Evolutionary conservation across 2,113 vertebrate species (phyloP).

Genomic region (Mastomys coucha): DNA sequence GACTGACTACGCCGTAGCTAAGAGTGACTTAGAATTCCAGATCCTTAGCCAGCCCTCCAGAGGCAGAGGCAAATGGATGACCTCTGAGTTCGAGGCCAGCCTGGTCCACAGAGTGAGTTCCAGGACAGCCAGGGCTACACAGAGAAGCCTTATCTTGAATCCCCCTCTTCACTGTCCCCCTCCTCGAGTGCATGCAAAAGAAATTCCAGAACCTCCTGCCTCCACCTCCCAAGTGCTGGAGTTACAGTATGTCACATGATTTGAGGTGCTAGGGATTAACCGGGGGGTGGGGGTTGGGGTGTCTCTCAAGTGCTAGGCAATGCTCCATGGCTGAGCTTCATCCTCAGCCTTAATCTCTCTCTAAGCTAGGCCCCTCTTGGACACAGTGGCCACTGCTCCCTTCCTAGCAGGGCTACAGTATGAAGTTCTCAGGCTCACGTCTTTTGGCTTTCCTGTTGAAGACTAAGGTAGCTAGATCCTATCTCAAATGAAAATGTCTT

Average conservation of each 20-base stretch:
- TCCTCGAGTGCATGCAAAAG: too few species aligned
- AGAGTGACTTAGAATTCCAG: neutral
- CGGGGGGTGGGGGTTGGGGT: too few species aligned
- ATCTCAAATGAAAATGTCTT: conserved; percentile 23
- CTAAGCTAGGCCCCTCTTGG: neutral
- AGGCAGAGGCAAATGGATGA: neutral
- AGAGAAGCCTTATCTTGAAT: neutral
- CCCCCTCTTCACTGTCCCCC: neutral
- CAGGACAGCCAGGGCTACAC: neutral
- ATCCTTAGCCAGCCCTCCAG: neutral
- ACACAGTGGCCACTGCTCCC: neutral
- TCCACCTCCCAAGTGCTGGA: neutral
- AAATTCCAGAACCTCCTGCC: neutral
- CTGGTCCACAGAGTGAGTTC: neutral
- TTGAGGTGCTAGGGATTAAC: neutral
- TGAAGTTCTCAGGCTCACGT: neutral
- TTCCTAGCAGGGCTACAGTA: neutral
- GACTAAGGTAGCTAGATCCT: neutral
- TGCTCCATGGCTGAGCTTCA: neutral
- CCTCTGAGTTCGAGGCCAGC: neutral
- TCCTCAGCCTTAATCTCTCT: neutral
- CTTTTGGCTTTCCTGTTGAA: conserved; percentile 20
- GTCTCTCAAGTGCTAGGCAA: neutral
- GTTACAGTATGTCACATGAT: neutral
- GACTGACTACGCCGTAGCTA: neutral